Conservation (phyloP, 1,140 invertebrate genomes). For the Zophobas morio region DNA sequence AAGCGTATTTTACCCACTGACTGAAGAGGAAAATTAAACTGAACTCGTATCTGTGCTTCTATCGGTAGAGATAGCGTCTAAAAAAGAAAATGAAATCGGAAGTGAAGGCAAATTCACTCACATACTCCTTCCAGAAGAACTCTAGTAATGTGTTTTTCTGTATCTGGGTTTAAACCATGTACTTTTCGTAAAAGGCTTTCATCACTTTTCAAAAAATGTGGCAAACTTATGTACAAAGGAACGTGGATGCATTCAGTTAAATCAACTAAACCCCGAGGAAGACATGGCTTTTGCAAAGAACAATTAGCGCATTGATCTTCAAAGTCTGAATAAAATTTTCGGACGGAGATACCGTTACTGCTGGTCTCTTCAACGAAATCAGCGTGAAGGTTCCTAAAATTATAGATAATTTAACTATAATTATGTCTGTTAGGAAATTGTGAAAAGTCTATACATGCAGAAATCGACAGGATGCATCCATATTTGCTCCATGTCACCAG, state of each 20-base stretch:
- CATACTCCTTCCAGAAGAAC: constrained; percentile 85
- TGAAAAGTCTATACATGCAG: constrained; percentile 70
- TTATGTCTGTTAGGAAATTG: too few species aligned
- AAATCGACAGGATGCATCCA: constrained; percentile 75
- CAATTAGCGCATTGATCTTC: constrained; percentile 82
- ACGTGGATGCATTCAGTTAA: constrained; percentile 76
- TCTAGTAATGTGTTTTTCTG: constrained; percentile 79
- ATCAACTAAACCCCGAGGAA: constrained; percentile 81
- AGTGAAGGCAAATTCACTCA: constrained; percentile 20
- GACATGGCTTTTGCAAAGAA: constrained; percentile 73
- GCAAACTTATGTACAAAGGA: constrained; percentile 82
- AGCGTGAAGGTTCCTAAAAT: constrained; percentile 49
- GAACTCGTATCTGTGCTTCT: constrained; percentile 78
- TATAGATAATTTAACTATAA: not conserved
- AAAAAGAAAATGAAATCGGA: constrained; percentile 27
- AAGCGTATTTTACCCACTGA: constrained; percentile 76
- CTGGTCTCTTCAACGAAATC: constrained; percentile 45
- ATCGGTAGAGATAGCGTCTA: constrained; percentile 69
- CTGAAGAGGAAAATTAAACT: constrained; percentile 79
- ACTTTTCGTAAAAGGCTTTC: constrained; percentile 76
- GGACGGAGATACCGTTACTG: constrained; percentile 62
- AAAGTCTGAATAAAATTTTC: constrained; percentile 76
- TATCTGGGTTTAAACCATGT: constrained; percentile 80
- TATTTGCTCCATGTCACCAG: constrained; percentile 70
- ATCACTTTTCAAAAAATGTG: constrained; percentile 86